Base-by-base conservation (phyloP, 2,888 invertebrate species). In the Drosophila lacicola region DNA sequence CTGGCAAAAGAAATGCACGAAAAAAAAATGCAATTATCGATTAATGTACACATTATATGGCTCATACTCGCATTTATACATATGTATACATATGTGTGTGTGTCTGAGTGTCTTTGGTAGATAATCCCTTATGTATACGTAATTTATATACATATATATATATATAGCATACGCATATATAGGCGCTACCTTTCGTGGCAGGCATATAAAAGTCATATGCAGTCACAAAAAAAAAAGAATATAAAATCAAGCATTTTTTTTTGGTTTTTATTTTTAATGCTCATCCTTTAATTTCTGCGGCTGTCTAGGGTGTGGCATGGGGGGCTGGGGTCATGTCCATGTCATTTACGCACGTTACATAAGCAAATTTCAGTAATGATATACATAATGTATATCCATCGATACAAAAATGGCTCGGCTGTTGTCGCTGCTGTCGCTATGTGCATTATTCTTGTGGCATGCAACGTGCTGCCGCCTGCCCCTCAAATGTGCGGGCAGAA, bases 1-100 rank as follows among this genome's bases (percentile, higher is more conserved):
- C 70, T 71, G 71, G 82, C 69, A 81, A 86, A 85, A 80, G 80
- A 88, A 89, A 87, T 82, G 82, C 51, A 79, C 70, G 73, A 73
- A 82, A 81, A 78, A 78, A 80, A 86, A 86, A 89, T 86, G 88
- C 85, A 86, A 89, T 86, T 86, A 86, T 86, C 89, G 85, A 86
- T 86, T 86, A 86, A 86, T 86, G 88, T 80, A 71, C 82, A 87
- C 85, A 89, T 89, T 89, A 79, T 81, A 83, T 87, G 76, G 72
- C 80, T 66, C 88, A 77, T 70, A 70, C 63, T 69, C 45, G 46
- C 25, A 56, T 41, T 55, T 56, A 41, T 36, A 47, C 44, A 58
- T 34, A 49, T n/a, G 54, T 44, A 37, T 36, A 54, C n/a, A 42
- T 36, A 9, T 19, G 5, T 33, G 17, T 44, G 49, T 33, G 44